Conservation (phyloP, 2,113 vertebrate genomes). For the Odocoileus hemionus region DNA sequence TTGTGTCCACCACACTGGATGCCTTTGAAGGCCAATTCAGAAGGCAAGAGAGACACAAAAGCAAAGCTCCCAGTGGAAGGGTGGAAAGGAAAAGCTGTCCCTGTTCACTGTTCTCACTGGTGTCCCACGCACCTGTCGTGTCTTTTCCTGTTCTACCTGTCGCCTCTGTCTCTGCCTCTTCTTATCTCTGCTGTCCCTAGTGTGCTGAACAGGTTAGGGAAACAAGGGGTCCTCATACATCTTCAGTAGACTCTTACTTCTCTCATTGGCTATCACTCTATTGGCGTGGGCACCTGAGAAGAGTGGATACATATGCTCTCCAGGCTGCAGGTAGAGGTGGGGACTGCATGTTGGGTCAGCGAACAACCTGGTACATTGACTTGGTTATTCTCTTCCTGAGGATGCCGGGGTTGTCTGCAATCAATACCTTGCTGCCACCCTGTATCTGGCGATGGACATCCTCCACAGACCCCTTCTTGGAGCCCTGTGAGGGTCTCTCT, state of each 20-base stretch:
- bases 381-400: background rate
- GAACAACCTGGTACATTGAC: background rate
- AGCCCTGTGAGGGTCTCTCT: background rate
- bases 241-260: background rate
- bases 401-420: background rate
- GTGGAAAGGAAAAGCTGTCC: fast-evolving
- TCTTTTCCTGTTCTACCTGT: too few species aligned
- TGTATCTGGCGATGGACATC: background rate
- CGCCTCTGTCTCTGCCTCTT: background rate
- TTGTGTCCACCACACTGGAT: background rate
- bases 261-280: background rate
- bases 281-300: background rate
- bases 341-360: background rate
- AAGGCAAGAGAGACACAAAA: background rate
- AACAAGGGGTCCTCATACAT: background rate
- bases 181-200: background rate
- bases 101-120: fast-evolving
- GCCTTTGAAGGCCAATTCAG: background rate
- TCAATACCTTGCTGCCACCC: background rate
- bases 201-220: background rate
- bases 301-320: background rate
- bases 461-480: background rate
- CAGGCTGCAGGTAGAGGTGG: background rate
- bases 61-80: too few species aligned
- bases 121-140: fast-evolving